Conservation (phyloP, 2,797 vertebrate species). For the Moxostoma hubbsi region DNA sequence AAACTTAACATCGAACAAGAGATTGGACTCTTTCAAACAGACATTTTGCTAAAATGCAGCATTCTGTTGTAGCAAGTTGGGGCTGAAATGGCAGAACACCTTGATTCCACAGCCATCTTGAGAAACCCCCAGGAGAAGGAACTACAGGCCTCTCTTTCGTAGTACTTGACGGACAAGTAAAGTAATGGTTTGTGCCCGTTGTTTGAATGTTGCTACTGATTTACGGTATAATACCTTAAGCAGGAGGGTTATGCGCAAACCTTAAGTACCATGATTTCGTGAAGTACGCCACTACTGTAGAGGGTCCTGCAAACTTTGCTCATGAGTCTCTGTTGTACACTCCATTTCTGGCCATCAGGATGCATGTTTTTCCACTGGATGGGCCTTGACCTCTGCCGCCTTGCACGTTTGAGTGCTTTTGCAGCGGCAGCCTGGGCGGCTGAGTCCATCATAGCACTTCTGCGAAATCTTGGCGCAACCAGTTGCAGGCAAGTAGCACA, state of each 20-base stretch:
- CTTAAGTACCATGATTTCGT: constrained; percentile 80
- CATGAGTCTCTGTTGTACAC: constrained; percentile 50
- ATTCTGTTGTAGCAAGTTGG: constrained; percentile 44
- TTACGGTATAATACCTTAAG: constrained; percentile 26
- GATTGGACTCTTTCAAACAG: constrained; percentile 41
- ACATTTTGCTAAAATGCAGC: constrained; percentile 48
- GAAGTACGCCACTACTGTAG: constrained; percentile 69
- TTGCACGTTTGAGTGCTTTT: constrained; percentile 85
- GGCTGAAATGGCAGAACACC: constrained; percentile 49
- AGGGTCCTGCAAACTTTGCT: constrained; percentile 62
- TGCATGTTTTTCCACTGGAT: constrained; percentile 83
- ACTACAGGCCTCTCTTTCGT: constrained; percentile 31
- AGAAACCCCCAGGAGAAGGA: constrained; percentile 21
- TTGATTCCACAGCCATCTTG: constrained; percentile 46
- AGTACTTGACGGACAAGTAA: constrained; percentile 16
- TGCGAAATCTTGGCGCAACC: constrained; percentile 95
- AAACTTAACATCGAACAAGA: constrained; percentile 47
- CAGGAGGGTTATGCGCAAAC: constrained; percentile 53
- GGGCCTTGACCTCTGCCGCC: constrained; percentile 77
- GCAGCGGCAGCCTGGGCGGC: constrained; percentile 95
- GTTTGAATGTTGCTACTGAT: constrained; percentile 39
- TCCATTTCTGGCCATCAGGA: constrained; percentile 79
- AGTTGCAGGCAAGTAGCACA: constrained; percentile 93
- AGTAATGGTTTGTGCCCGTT: constrained; percentile 30
- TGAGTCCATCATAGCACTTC: constrained; percentile 90